These are phyloP conservation scores for Bruchidius siliquastri DNA, from an alignment of 2,888 invertebrate species.

Conservation along the genomic window DNA sequence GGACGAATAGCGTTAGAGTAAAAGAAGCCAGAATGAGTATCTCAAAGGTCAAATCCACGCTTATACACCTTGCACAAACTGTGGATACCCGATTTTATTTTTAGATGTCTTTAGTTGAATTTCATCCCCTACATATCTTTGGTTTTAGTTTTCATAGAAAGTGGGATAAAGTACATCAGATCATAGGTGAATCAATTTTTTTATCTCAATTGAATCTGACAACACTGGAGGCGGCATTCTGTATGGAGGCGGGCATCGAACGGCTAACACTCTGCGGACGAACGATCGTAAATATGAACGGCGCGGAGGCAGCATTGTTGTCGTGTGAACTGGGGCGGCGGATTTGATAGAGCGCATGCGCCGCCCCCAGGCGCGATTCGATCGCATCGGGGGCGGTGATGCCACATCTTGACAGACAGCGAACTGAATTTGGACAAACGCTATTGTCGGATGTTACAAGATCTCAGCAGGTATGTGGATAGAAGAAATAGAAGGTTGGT, in stretches of 20 bases:
- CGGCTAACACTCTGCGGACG: not conserved
- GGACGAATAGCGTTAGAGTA: too few relatives aligned
- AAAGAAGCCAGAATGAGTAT: too few relatives aligned
- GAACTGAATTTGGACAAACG: not conserved
- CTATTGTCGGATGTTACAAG: not conserved
- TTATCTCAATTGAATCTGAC: not conserved
- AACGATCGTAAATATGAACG: not conserved
- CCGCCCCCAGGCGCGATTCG: not conserved
- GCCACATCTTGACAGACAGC: not conserved
- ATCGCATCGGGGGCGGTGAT: not conserved
- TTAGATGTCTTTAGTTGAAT: too few relatives aligned
- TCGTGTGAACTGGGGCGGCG: not conserved
- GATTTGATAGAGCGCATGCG: not conserved
- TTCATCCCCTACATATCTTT: too few relatives aligned
- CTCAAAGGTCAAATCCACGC: too few relatives aligned
- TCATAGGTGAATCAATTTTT: too few relatives aligned
- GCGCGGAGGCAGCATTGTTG: not conserved
- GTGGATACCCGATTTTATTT: too few relatives aligned
- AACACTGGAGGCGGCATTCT: not conserved
- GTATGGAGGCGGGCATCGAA: not conserved
- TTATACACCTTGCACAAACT: too few relatives aligned
- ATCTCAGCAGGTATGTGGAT: not conserved
- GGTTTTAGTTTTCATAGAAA: too few relatives aligned
- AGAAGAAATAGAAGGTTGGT: too few relatives aligned
- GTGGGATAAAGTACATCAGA: too few relatives aligned